phyloP scores from a whole-genome alignment of 2,113 vertebrate genomes.

The Condylura cristata region DNA sequence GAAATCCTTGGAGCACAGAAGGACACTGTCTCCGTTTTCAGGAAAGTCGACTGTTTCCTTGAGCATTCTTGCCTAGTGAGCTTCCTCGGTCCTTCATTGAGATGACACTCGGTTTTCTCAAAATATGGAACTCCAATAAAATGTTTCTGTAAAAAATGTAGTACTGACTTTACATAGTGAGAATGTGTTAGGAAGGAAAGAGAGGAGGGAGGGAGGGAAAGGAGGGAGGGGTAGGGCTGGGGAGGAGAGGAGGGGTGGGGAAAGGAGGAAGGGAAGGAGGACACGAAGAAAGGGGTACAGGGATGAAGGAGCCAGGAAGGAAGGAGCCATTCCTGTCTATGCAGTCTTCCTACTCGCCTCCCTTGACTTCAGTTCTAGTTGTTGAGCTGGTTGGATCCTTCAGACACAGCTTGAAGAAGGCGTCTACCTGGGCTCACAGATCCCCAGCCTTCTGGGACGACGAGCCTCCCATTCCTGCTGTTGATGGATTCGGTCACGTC shows the following conservation, averaged over 20 bases:
- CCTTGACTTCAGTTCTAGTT: neutral
- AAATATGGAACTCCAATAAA: neutral
- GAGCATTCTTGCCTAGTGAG: neutral
- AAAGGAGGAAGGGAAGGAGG: no score
- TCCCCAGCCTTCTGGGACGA: neutral
- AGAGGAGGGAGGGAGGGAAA: no score
- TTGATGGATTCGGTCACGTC: neutral
- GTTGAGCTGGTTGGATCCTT: neutral
- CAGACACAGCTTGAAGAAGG: neutral
- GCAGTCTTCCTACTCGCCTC: neutral
- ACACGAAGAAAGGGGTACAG: no score
- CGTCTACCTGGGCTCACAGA: neutral
- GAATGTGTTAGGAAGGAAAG: no score
- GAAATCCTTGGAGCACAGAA: neutral
- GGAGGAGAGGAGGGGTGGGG: no score
- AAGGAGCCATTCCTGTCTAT: neutral
- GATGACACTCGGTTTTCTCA: neutral
- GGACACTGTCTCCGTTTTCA: neutral
- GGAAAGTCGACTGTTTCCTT: neutral
- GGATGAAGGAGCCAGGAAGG: no score
- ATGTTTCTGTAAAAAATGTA: neutral
- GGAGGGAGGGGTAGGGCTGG: no score
- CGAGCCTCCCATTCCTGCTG: neutral
- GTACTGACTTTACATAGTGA: neutral
- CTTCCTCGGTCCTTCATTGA: neutral